Percentiles rank a stretch among this genome's conserved stretches.
These are phyloP conservation scores for Prenolepis imparis DNA, from an alignment of 2,888 invertebrate species.

Conservation along the genomic window DNA sequence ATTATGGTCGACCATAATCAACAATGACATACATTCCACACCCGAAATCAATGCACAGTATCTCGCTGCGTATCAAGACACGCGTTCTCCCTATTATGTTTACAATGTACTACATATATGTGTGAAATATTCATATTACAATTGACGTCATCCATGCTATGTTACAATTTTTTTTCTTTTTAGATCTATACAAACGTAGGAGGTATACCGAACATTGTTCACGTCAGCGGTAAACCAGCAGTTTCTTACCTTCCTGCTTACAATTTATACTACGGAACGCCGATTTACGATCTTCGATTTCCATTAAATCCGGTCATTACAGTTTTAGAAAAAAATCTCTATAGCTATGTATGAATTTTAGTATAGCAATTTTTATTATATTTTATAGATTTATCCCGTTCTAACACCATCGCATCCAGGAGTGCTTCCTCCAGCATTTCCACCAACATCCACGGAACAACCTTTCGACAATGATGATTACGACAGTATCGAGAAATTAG, in stretches of 20 bases:
- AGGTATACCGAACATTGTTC: constrained; percentile 62
- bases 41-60: constrained; percentile 36
- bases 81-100: constrained; percentile 66
- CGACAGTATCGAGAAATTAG: constrained; percentile 78
- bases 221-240: constrained; percentile 64
- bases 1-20: constrained; percentile 43
- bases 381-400: constrained; percentile 65
- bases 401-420: constrained; percentile 61
- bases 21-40: constrained; percentile 51
- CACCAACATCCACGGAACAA: constrained; percentile 57
- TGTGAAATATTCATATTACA: background rate
- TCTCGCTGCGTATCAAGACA: constrained; percentile 54
- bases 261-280: constrained; percentile 72
- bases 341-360: background rate
- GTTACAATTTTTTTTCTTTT: background rate
- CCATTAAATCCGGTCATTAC: constrained; percentile 75
- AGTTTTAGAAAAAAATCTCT: background rate
- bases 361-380: background rate
- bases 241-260: constrained; percentile 71
- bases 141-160: background rate
- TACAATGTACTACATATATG: constrained; percentile 63
- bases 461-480: constrained; percentile 58
- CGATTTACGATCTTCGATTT: constrained; percentile 75
- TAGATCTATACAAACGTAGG: constrained; percentile 59
- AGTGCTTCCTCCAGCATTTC: constrained; percentile 42